Conservation (phyloP, 2,113 vertebrate genomes). For the Amphilophus citrinellus region DNA sequence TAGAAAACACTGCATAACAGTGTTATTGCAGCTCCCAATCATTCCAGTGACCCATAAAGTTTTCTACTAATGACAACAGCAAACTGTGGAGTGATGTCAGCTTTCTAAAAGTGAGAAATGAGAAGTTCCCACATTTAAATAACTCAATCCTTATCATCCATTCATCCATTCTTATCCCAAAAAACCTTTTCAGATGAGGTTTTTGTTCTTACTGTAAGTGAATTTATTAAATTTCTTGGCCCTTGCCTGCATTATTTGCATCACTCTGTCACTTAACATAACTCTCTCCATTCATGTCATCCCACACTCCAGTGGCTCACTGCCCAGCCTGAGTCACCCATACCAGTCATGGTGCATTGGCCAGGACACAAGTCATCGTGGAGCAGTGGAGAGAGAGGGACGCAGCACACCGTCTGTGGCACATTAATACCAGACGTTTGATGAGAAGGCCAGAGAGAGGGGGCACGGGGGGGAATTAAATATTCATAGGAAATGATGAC, state of each 20-base stretch:
- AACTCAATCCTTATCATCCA: background rate
- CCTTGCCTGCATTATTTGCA: constrained; percentile 5
- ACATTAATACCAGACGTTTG: constrained; percentile 65
- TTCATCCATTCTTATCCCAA: background rate
- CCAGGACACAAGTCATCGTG: constrained; percentile 56
- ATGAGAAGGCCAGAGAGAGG: constrained; percentile 50
- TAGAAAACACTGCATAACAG: background rate
- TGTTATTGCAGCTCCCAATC: constrained; percentile 4
- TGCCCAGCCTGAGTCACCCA: constrained; percentile 59
- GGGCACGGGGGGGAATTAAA: constrained; percentile 61
- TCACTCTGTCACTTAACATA: constrained; percentile 21
- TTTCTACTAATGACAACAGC: constrained; percentile 6
- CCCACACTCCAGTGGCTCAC: constrained; percentile 40
- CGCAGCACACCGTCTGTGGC: constrained; percentile 46
- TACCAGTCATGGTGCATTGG: constrained; percentile 57
- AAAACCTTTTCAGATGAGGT: background rate
- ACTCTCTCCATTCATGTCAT: constrained; percentile 39
- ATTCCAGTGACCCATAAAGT: constrained; percentile 9
- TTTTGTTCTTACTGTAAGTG: background rate
- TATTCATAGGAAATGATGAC: constrained; percentile 72
- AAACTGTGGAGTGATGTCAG: background rate
- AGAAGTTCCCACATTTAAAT: background rate
- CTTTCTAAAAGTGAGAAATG: background rate
- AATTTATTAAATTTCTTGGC: background rate
- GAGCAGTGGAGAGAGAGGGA: constrained; percentile 11